These are phyloP conservation scores for Latrodectus elegans DNA, from an alignment of 2,888 invertebrate genomes.

Conservation along the genomic window DNA sequence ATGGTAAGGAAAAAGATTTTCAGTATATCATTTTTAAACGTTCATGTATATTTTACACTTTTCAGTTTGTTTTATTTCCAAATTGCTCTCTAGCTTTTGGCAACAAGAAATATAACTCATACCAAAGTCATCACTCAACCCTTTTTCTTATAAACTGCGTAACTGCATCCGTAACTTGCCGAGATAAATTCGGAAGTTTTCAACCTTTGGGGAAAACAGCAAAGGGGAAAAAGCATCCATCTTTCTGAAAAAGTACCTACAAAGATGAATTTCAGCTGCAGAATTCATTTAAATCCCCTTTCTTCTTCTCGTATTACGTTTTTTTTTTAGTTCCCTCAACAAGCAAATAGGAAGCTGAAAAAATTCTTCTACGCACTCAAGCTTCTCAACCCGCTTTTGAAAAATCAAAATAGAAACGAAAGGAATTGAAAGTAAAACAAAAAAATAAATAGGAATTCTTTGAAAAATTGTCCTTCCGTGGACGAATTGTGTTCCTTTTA, in stretches of 20 bases:
- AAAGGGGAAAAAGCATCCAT: conserved; percentile 28
- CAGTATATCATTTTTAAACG: too few relatives aligned
- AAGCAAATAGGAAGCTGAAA: background rate
- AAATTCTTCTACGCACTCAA: conserved; percentile 3
- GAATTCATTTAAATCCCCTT: conserved; percentile 56
- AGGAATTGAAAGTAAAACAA: background rate
- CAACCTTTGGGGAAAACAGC: conserved; percentile 25
- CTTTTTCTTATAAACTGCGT: conserved; percentile 2
- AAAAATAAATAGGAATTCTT: conserved; percentile 14
- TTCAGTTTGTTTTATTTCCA: background rate
- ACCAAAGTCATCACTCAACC: background rate
- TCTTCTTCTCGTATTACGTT: background rate
- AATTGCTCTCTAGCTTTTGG: background rate
- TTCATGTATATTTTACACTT: background rate
- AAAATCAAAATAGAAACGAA: conserved; percentile 3
- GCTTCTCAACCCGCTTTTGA: background rate
- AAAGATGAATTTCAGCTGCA: conserved; percentile 29
- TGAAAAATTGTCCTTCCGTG: conserved; percentile 33
- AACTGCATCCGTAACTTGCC: background rate
- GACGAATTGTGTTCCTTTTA: background rate
- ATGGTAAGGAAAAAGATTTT: too few relatives aligned
- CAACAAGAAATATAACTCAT: background rate
- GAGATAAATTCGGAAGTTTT: conserved; percentile 34
- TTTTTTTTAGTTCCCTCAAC: conserved; percentile 1
- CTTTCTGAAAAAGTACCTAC: conserved; percentile 10